These are phyloP conservation scores for Erythrocebus patas DNA, from an alignment of 2,113 vertebrate species.

Conservation along the genomic window DNA sequence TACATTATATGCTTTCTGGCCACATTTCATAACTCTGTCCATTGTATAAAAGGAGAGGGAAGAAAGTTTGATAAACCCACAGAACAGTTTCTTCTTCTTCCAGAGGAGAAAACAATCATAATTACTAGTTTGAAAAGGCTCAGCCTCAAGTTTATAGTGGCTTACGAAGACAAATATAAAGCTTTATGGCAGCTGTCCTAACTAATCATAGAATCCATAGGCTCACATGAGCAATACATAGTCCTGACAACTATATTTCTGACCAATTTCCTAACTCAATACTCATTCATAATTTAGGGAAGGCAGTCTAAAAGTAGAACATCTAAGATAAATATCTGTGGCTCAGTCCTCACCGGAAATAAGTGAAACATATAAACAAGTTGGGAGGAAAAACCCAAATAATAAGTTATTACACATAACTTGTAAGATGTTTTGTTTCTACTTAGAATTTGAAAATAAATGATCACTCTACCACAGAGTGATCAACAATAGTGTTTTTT, in stretches of 20 bases:
- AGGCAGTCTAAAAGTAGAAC: not conserved
- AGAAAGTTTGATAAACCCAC: not conserved
- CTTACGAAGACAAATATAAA: not conserved
- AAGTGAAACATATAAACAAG: not conserved
- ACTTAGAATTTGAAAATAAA: constrained; percentile 35
- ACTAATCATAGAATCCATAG: not conserved
- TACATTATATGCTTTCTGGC: not conserved
- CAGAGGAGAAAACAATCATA: not conserved
- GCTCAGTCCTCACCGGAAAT: not conserved
- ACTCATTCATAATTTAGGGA: not conserved
- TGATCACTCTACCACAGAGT: not conserved
- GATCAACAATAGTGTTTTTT: not conserved
- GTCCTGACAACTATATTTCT: not conserved
- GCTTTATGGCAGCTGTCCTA: not conserved
- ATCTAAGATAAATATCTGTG: not conserved
- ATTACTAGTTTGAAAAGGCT: constrained; percentile 4
- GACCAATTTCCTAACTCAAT: not conserved
- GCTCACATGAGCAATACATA: not conserved
- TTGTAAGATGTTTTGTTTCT: constrained; percentile 13
- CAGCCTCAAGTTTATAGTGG: not conserved
- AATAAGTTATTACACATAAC: not conserved
- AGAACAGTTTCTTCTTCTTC: constrained; percentile 16
- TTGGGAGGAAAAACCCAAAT: constrained; percentile 2
- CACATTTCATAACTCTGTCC: constrained; percentile 9
- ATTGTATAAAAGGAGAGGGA: not conserved